Evolutionary conservation across 2,888 invertebrate species (phyloP).

Genomic region (Calameuta filiformis): DNA sequence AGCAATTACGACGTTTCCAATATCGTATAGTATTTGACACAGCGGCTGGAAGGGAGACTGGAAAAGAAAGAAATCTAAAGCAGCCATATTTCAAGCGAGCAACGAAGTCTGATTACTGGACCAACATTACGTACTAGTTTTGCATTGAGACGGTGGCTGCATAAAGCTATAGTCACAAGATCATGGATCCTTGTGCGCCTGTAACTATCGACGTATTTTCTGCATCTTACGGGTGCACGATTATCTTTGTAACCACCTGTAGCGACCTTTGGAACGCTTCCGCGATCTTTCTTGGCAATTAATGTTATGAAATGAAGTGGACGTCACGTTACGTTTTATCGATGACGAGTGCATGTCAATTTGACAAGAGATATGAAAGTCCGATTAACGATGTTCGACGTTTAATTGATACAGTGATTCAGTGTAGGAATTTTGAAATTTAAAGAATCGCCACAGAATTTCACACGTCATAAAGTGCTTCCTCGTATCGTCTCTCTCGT

Average conservation of each 20-base stretch:
- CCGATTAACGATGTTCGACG: not conserved
- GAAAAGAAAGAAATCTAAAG: not conserved
- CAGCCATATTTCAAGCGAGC: not conserved
- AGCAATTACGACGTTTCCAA: not conserved
- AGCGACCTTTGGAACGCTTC: slow-evolving; percentile 8
- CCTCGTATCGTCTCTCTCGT: not conserved
- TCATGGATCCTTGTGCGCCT: too few relatives aligned
- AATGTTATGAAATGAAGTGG: slow-evolving; percentile 1
- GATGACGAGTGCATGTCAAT: not conserved
- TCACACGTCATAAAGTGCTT: not conserved
- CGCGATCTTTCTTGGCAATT: slow-evolving; percentile 6
- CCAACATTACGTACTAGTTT: not conserved
- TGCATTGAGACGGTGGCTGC: not conserved
- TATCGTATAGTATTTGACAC: not conserved
- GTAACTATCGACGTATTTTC: too few relatives aligned
- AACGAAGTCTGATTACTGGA: not conserved
- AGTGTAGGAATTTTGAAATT: not conserved
- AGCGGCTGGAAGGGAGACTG: not conserved
- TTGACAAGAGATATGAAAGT: not conserved
- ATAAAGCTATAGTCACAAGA: too few relatives aligned
- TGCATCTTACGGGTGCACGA: too few relatives aligned
- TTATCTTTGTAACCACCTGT: not conserved
- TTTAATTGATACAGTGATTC: not conserved
- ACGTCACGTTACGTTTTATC: not conserved
- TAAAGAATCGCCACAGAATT: not conserved